Evolutionary conservation across 2,797 vertebrate species (phyloP).

Genomic region (Poecile montanus): DNA sequence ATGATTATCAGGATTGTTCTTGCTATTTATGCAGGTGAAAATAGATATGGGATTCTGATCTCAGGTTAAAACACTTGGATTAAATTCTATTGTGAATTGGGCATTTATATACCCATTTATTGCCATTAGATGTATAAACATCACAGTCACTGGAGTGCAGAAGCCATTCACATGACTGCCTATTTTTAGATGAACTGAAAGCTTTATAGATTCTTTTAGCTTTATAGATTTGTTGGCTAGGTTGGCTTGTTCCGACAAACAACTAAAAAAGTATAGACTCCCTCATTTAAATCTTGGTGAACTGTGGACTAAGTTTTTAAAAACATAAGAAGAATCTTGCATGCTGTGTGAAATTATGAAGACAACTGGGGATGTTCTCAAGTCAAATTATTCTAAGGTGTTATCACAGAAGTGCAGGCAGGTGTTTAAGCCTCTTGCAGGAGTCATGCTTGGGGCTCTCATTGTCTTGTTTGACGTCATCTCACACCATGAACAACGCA

Average conservation of each 20-base stretch:
- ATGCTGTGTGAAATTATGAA: not conserved
- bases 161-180: not conserved
- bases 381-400: not conserved
- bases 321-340: not conserved
- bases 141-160: not conserved
- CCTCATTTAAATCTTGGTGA: not conserved
- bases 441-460: not conserved
- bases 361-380: not conserved
- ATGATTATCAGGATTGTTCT: not conserved
- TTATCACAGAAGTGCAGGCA: conserved; percentile 53
- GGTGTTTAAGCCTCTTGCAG: conserved; percentile 19
- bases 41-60: not conserved
- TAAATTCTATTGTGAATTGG: not conserved
- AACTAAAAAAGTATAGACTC: not conserved
- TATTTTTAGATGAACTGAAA: not conserved
- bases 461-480: conserved; percentile 34
- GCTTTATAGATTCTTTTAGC: not conserved
- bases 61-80: not conserved
- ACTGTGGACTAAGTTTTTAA: not conserved
- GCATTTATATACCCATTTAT: not conserved
- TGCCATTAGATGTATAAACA: not conserved
- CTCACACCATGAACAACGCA: not conserved
- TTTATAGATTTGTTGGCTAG: not conserved
- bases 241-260: not conserved
- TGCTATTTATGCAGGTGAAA: not conserved